Percentiles rank a stretch among this genome's conserved stretches.
Conservation (phyloP, 1,140 invertebrate species). For the Camponotus pennsylvanicus region DNA sequence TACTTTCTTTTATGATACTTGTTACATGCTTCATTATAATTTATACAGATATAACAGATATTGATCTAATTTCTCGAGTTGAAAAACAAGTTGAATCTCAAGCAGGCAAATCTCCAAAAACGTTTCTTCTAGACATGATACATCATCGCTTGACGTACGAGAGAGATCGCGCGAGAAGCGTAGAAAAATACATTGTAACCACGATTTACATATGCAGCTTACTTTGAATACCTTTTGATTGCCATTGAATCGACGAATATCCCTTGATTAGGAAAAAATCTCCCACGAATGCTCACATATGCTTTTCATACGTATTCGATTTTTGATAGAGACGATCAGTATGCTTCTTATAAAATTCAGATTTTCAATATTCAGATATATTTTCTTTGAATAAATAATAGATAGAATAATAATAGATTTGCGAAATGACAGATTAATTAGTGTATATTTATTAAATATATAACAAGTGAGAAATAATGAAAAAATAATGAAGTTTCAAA, state of each 20-base stretch:
- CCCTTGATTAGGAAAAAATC: constrained; percentile 39
- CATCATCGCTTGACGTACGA: constrained; percentile 76
- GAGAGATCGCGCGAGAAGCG: constrained; percentile 43
- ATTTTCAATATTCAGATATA: not conserved
- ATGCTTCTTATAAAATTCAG: not conserved
- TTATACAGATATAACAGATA: not conserved
- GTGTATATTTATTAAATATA: not conserved
- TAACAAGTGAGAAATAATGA: not conserved
- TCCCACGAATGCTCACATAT: not conserved
- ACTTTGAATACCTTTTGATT: constrained; percentile 79
- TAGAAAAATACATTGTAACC: constrained; percentile 64
- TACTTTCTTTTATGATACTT: not conserved
- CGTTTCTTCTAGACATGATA: constrained; percentile 69
- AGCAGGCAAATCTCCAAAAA: not conserved
- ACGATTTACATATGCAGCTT: constrained; percentile 77
- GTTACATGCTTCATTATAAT: not conserved
- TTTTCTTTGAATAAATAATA: not conserved
- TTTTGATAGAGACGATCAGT: not conserved
- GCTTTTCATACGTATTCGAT: not conserved
- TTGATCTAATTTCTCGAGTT: not conserved
- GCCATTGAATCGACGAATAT: constrained; percentile 72
- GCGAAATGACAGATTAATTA: not conserved
- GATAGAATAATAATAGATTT: not conserved
- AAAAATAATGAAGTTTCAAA: not conserved
- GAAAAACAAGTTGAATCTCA: not conserved